phyloP scores from a whole-genome alignment of 92 coral and sea anemone genomes.

The Zoanthus sociatus region DNA sequence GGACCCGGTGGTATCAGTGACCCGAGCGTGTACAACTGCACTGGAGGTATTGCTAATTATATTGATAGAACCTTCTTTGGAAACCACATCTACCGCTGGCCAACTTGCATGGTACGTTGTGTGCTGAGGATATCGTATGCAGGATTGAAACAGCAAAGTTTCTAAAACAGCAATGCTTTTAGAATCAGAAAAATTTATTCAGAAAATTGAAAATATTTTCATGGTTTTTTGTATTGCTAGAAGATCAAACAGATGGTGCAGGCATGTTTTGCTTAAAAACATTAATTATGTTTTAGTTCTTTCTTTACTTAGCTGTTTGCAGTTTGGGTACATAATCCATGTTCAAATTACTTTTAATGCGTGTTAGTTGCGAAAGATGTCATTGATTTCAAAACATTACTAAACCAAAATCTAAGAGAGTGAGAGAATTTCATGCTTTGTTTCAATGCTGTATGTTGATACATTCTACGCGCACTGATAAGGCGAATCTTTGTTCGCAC shows the following conservation, averaged over 20 bases:
- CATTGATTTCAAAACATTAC: background rate
- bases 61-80: conserved; percentile 87
- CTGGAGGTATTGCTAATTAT: conserved; percentile 96
- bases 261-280: no score
- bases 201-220: no score
- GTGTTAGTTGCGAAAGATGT: background rate
- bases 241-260: no score
- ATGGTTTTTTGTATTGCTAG: no score
- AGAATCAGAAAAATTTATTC: background rate
- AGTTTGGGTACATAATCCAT: no score
- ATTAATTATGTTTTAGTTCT: no score
- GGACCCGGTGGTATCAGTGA: conserved; percentile 97
- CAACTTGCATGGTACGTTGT: conserved; percentile 79
- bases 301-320: no score
- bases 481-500: no score
- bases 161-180: background rate
- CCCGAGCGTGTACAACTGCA: conserved; percentile 82
- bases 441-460: conserved; percentile 41
- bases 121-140: background rate
- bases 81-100: conserved; percentile 84
- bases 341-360: no score
- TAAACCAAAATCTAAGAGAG: background rate
- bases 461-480: background rate
- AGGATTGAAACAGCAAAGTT: conserved; percentile 33
- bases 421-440: background rate